These are phyloP conservation scores for Ochotona princeps DNA, from an alignment of 2,113 vertebrate species.

Conservation along the genomic window DNA sequence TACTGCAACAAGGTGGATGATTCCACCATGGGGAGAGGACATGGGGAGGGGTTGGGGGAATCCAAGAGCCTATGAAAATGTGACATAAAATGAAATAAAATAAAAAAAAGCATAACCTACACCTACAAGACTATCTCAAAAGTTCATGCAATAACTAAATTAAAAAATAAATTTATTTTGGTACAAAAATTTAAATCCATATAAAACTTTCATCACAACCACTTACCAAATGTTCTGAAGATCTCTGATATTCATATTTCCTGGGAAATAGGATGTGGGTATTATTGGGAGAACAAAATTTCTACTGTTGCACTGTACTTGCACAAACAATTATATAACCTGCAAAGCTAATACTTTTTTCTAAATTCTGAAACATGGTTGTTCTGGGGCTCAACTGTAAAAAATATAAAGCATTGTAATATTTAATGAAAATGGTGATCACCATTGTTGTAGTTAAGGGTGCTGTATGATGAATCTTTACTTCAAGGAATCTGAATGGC, in stretches of 20 bases:
- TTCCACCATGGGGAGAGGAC: no score
- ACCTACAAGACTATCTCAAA: no score
- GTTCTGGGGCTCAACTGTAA: not conserved
- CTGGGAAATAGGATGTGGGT: not conserved
- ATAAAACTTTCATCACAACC: no score
- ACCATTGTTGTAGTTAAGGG: not conserved
- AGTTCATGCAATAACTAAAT: no score
- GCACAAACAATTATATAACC: not conserved
- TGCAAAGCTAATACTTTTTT: not conserved
- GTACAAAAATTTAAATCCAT: no score
- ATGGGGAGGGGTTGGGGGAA: no score
- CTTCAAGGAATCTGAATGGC: not conserved
- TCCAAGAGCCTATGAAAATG: not conserved
- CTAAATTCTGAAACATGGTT: not conserved
- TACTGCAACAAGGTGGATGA: no score
- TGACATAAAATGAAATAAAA: no score
- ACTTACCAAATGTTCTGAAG: no score
- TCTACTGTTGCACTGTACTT: not conserved
- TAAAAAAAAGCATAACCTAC: no score
- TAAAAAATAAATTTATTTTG: no score
- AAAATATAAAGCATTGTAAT: not conserved
- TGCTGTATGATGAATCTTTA: not conserved
- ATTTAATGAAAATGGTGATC: not conserved
- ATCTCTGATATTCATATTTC: not conserved
- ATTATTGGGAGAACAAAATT: not conserved